These are phyloP conservation scores for Girardia tigrina DNA, from an alignment of 2,888 invertebrate genomes.

Conservation along the genomic window DNA sequence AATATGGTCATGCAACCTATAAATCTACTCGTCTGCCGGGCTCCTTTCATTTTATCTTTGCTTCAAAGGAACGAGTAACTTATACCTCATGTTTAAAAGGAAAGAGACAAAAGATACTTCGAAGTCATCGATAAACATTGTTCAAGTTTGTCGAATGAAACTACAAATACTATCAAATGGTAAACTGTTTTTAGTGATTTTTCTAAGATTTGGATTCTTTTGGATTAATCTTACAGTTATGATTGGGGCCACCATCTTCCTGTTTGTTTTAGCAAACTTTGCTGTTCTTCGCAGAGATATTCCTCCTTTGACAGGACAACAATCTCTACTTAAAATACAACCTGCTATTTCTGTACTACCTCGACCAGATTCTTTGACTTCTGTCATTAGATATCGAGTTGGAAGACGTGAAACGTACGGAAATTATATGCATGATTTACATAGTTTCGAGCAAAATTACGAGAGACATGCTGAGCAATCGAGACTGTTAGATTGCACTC, in stretches of 20 bases:
- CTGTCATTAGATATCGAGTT: background rate
- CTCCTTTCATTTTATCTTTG: no score
- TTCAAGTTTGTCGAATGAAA: no score
- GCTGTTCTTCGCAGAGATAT: background rate
- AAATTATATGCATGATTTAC: background rate
- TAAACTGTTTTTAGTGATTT: background rate
- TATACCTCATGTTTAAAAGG: no score
- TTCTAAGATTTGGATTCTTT: background rate
- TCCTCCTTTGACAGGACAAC: conserved; percentile 14
- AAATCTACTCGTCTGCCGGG: no score
- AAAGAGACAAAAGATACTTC: no score
- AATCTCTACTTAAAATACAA: background rate
- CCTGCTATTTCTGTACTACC: conserved; percentile 5
- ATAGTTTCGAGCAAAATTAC: background rate
- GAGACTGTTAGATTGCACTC: background rate
- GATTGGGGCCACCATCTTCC: background rate
- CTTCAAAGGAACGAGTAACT: no score
- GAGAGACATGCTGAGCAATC: background rate
- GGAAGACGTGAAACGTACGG: conserved; percentile 3
- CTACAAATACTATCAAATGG: no score
- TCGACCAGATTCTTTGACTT: background rate
- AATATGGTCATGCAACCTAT: no score
- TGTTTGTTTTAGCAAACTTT: background rate
- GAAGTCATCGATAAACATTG: no score
- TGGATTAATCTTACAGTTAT: background rate